Evolutionary conservation across 2,888 invertebrate genomes (phyloP).

Genomic region (Ophioninae sp.): DNA sequence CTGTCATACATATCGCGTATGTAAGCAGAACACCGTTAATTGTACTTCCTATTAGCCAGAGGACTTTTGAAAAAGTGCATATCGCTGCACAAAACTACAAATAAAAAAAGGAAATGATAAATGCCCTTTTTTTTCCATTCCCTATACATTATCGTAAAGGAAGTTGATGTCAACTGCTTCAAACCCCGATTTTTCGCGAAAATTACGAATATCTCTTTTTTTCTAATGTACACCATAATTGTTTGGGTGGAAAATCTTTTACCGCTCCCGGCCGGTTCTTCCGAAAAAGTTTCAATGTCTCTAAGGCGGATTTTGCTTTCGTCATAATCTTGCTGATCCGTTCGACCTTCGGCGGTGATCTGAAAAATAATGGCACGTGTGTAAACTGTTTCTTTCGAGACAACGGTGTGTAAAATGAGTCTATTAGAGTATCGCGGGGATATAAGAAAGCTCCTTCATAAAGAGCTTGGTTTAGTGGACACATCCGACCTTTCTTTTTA

Average conservation of each 20-base stretch:
- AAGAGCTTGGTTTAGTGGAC: too few species aligned
- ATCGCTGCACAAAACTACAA: slow-evolving; percentile 76
- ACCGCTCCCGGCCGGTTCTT: slow-evolving; percentile 77
- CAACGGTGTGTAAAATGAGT: too few species aligned
- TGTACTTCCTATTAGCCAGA: slow-evolving; percentile 76
- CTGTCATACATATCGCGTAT: slow-evolving; percentile 74
- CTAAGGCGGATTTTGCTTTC: slow-evolving; percentile 70
- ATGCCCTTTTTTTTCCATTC: neutral
- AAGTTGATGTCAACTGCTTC: neutral
- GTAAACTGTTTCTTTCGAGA: too few species aligned
- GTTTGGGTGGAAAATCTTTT: slow-evolving; percentile 48
- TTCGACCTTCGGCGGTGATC: slow-evolving; percentile 70
- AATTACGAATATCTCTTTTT: neutral
- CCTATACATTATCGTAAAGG: neutral
- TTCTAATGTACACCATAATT: neutral
- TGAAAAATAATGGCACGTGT: slow-evolving; percentile 49
- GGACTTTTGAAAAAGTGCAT: slow-evolving; percentile 72
- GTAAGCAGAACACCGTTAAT: slow-evolving; percentile 74
- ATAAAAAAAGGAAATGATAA: slow-evolving; percentile 9
- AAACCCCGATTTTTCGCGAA: neutral
- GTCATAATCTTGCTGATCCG: slow-evolving; percentile 72
- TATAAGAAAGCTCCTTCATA: too few species aligned
- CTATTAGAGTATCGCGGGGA: too few species aligned
- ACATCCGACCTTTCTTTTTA: too few species aligned
- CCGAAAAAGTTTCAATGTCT: slow-evolving; percentile 71